A percentile compares a stretch with the other conserved stretches of the same genome.
These are phyloP conservation scores for Mobula hypostoma DNA, from an alignment of 2,113 vertebrate species.

Conservation along the genomic window DNA sequence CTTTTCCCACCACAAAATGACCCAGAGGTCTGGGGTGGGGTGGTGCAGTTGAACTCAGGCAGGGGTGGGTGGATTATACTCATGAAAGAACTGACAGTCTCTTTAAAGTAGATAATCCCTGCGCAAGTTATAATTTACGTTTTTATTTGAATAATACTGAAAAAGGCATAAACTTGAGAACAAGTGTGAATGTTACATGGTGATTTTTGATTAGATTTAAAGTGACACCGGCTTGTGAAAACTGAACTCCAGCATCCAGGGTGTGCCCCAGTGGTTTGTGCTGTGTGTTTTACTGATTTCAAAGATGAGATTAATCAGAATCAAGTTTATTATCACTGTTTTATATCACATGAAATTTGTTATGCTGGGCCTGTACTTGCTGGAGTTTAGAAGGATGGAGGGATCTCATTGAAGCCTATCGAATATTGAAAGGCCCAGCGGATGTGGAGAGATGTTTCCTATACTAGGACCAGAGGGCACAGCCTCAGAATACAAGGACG, in stretches of 20 bases:
- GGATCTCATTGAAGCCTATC: too few relatives aligned
- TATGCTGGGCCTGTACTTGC: too few relatives aligned
- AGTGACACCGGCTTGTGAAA: constrained; percentile 11
- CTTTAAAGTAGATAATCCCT: not conserved
- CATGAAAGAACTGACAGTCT: not conserved
- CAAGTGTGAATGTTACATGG: not conserved
- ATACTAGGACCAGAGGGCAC: too few relatives aligned
- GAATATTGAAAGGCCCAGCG: too few relatives aligned
- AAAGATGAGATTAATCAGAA: too few relatives aligned
- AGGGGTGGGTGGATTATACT: not conserved
- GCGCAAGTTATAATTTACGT: not conserved
- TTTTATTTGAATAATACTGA: constrained; percentile 23
- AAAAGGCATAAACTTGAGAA: not conserved
- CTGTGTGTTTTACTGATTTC: not conserved
- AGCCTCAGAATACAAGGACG: too few relatives aligned
- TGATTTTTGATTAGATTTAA: not conserved
- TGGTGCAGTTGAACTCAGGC: not conserved
- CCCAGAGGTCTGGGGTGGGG: not conserved
- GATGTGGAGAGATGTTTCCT: too few relatives aligned
- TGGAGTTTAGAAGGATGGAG: too few relatives aligned
- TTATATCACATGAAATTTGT: too few relatives aligned
- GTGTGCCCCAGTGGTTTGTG: not conserved
- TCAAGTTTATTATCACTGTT: too few relatives aligned
- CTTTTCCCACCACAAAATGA: constrained; percentile 16
- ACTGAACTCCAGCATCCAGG: not conserved